Percentiles rank a stretch among this genome's conserved stretches.
Conservation (phyloP, 2,888 invertebrate genomes). For the Deladenus siricidicola region DNA sequence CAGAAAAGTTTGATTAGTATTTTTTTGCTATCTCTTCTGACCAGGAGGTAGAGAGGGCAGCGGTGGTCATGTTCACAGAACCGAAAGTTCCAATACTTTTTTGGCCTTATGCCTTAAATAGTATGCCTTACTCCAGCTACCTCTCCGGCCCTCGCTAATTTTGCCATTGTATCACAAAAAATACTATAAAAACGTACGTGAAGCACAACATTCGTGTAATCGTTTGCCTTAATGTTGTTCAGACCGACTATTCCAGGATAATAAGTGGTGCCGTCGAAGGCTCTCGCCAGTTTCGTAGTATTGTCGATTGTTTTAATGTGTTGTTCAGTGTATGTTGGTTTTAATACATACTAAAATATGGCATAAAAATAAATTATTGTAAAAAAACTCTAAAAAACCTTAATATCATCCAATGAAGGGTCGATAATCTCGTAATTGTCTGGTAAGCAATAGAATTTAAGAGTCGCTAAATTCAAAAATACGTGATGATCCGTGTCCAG, state of each 20-base stretch:
- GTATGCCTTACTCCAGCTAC: too few relatives aligned
- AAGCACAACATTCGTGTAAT: conserved; percentile 96
- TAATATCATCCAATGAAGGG: conserved; percentile 90
- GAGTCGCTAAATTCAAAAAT: conserved; percentile 79
- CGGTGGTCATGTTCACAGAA: too few relatives aligned
- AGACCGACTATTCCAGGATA: conserved; percentile 90
- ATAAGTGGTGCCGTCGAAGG: conserved; percentile 78
- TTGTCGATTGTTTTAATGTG: conserved; percentile 77
- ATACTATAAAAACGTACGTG: conserved; percentile 73
- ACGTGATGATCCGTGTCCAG: conserved; percentile 97
- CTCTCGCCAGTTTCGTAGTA: conserved; percentile 73
- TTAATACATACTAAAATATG: conserved; percentile 71
- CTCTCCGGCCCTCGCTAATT: too few relatives aligned
- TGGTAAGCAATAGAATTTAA: conserved; percentile 95
- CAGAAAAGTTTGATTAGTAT: too few relatives aligned
- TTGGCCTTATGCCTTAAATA: too few relatives aligned
- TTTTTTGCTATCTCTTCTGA: too few relatives aligned
- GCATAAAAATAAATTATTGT: conserved; percentile 9
- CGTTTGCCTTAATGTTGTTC: conserved; percentile 99
- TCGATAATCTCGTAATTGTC: conserved; percentile 99
- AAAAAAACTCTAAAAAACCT: conserved; percentile 51
- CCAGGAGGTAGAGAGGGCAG: neutral
- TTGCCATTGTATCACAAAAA: too few relatives aligned
- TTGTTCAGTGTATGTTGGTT: conserved; percentile 80
- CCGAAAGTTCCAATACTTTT: too few relatives aligned